These are phyloP conservation scores for Malacosoma neustria DNA, from an alignment of 2,888 invertebrate species.

Conservation along the genomic window DNA sequence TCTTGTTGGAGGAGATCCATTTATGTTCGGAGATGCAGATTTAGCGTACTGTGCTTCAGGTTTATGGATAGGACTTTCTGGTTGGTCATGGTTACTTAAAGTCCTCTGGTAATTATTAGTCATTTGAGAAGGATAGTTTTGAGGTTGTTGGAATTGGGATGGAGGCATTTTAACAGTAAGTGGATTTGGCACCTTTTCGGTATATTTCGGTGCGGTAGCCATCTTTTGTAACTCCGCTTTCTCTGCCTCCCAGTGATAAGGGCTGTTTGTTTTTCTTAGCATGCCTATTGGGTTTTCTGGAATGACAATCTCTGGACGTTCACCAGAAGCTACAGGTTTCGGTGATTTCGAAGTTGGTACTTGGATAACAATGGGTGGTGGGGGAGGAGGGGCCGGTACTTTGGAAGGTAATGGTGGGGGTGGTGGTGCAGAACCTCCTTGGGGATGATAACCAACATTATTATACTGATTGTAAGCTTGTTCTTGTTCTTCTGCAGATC, in stretches of 20 bases:
- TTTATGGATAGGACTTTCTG: slow-evolving; percentile 61
- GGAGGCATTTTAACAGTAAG: slow-evolving; percentile 62
- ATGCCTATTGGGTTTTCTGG: slow-evolving; percentile 83
- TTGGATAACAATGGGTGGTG: slow-evolving; percentile 75
- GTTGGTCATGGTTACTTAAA: slow-evolving; percentile 36
- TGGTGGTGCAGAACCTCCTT: slow-evolving; percentile 31
- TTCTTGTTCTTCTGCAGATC: slow-evolving; percentile 74
- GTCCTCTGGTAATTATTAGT: slow-evolving; percentile 38
- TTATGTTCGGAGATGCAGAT: slow-evolving; percentile 40
- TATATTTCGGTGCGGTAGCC: slow-evolving; percentile 61
- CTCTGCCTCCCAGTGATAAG: slow-evolving; percentile 78
- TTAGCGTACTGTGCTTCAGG: slow-evolving; percentile 66
- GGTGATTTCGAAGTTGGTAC: slow-evolving; percentile 62
- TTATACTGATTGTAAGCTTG: slow-evolving; percentile 45
- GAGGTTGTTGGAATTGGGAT: slow-evolving; percentile 50
- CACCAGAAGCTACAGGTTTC: slow-evolving; percentile 71
- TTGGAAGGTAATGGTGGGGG: slow-evolving; percentile 17
- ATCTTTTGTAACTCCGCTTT: slow-evolving; percentile 70
- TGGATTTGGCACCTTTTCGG: slow-evolving; percentile 63
- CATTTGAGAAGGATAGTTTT: slow-evolving; percentile 44
- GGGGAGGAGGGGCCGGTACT: slow-evolving; percentile 56
- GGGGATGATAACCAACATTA: slow-evolving; percentile 39
- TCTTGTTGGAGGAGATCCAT: slow-evolving; percentile 49
- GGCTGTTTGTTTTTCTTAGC: slow-evolving; percentile 80
- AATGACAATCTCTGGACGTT: slow-evolving; percentile 83